These are phyloP conservation scores for Thymallus thymallus DNA, from an alignment of 2,113 vertebrate genomes.

Conservation along the genomic window DNA sequence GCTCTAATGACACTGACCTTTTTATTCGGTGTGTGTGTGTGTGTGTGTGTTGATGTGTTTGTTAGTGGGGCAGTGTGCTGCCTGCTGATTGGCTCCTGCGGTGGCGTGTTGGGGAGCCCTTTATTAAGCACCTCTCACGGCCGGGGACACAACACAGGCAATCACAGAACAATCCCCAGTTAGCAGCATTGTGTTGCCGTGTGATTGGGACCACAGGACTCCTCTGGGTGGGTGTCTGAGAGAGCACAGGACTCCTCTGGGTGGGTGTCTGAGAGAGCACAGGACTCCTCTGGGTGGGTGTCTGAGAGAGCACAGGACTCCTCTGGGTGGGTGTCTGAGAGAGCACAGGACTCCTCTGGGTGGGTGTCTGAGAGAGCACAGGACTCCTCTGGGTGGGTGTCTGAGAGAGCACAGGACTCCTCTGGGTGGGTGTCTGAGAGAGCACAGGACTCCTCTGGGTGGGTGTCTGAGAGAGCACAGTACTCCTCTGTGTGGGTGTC, in stretches of 20 bases:
- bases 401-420: slow-evolving; percentile 20
- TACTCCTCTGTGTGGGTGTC: no score
- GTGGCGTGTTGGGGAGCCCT: slow-evolving; percentile 13
- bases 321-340: not conserved
- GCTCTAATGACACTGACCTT: slow-evolving; percentile 77
- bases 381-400: not conserved
- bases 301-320: no score
- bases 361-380: not conserved
- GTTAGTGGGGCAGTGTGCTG: slow-evolving; percentile 33
- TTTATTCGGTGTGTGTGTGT: slow-evolving; percentile 59
- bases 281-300: not conserved
- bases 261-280: not conserved
- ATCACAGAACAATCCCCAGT: slow-evolving; percentile 67
- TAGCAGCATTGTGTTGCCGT: slow-evolving; percentile 43
- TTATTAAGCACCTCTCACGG: slow-evolving; percentile 59
- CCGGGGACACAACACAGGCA: slow-evolving; percentile 49
- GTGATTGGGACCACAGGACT: slow-evolving; percentile 53
- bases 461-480: no score
- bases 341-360: no score
- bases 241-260: no score
- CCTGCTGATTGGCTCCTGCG: slow-evolving; percentile 69
- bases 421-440: no score
- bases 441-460: no score
- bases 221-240: not conserved
- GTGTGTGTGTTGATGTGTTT: slow-evolving; percentile 40